Evolutionary conservation across 2,888 invertebrate genomes (phyloP), one percentile per base, ranked within the genome.

Genomic region (Strigamia maritima): DNA sequence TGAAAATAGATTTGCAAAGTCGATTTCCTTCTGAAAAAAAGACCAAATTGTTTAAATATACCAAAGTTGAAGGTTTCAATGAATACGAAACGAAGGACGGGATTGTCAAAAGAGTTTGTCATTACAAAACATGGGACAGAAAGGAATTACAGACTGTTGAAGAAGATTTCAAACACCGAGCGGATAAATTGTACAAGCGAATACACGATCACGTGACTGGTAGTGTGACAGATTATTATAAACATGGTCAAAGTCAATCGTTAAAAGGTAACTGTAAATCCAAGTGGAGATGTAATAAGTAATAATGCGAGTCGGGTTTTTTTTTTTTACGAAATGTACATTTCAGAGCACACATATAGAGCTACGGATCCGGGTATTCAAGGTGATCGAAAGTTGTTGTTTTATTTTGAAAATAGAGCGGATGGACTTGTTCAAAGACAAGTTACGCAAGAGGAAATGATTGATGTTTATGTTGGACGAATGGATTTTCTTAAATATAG

Each of bases 51-150:
- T 96, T 92, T 84, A 94, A 93, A 85, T 90, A 91, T 82, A 90
- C 92, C 0, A 87, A 92, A 54, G 87, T 93, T 8, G 93, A 95
- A 85, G 90, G 92, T 81, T 95, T 90, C 85, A 90, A 94, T 0
- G 92, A 92, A 0, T 95, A 94, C 83, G 89, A 90, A 0, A 89
- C 92, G 83, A 87, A 86, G 0, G 92, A 94, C 84, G 95, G 95
- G 0, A 86, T 94, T 49, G 87, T 92, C 0, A 89, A 90, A 81
- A 88, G 90, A 81, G 87, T 92, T 38, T 70, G 70, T 24, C 19
- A 31, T 16, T 78, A 78, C 74, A 78, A 70, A 24, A 78, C 78
- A 12, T 78, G 78, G 78, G 78, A 78, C 24, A 65, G 78, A 35
- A 65, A 78, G 28, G 65, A 78, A 31, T 35, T 78, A n/a, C 65